Conservation (phyloP, 1,140 invertebrate species). For the Temnothorax longispinosus region DNA sequence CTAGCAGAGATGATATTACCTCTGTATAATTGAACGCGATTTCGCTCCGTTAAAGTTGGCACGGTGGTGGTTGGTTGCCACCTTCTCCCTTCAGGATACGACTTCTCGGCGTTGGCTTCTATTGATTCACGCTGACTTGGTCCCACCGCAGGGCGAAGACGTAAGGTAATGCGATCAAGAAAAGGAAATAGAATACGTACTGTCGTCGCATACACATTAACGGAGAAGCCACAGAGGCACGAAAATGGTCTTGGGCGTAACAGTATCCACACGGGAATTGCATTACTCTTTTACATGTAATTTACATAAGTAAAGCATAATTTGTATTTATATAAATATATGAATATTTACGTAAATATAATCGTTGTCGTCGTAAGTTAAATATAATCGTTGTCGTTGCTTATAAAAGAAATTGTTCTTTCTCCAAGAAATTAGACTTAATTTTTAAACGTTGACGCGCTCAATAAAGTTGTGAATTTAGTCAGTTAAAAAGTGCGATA, state of each 20-base stretch:
- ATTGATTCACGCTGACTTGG: constrained; percentile 63
- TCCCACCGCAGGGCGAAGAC: constrained; percentile 36
- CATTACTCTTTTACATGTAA: not conserved
- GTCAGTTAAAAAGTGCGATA: not conserved
- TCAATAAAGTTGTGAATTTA: not conserved
- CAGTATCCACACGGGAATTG: not conserved
- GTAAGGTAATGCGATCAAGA: constrained; percentile 50
- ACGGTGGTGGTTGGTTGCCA: constrained; percentile 28
- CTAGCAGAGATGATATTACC: constrained; percentile 71
- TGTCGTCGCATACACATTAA: constrained; percentile 29
- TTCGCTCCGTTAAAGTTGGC: constrained; percentile 46
- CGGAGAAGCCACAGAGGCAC: constrained; percentile 38
- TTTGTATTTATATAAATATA: not conserved
- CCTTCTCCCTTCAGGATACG: constrained; percentile 23
- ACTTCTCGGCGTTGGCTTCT: constrained; percentile 61
- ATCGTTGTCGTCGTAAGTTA: too few relatives aligned
- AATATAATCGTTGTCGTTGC: not conserved
- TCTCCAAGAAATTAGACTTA: not conserved
- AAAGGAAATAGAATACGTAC: constrained; percentile 50
- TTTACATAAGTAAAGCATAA: not conserved
- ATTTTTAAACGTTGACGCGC: not conserved
- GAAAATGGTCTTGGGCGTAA: not conserved
- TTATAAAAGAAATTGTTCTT: not conserved
- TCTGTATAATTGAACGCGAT: constrained; percentile 72
- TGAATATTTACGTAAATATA: too few relatives aligned